Conservation (phyloP, 2,113 vertebrate genomes). For the Cochlearius cochlearius region DNA sequence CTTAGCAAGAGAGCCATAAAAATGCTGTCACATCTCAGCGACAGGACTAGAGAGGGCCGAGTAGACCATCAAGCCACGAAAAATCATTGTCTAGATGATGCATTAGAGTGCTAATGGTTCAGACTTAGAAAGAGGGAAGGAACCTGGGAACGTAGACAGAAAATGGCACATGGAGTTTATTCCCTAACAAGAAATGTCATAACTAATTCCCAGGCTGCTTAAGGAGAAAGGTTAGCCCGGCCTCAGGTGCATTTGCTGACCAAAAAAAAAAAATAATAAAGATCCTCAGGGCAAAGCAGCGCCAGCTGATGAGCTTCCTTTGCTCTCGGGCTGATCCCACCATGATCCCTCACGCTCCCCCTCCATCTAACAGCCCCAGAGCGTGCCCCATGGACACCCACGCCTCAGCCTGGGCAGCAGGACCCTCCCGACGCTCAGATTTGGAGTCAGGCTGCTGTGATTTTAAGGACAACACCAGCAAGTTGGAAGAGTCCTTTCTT, state of each 20-base stretch:
- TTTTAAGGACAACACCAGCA: background rate
- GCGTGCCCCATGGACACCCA: rapidly evolving
- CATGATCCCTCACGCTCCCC: rapidly evolving
- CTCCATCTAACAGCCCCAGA: rapidly evolving
- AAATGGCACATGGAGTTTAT: background rate
- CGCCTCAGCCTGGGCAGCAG: rapidly evolving
- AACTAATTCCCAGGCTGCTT: background rate
- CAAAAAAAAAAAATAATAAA: no score
- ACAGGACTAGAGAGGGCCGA: background rate
- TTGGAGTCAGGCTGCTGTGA: background rate
- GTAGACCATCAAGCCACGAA: background rate
- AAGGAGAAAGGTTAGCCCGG: background rate
- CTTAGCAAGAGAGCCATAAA: background rate
- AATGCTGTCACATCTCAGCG: background rate
- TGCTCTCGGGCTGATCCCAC: background rate
- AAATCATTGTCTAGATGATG: background rate
- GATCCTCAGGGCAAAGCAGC: background rate
- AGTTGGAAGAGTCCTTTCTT: background rate
- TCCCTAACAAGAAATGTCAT: background rate
- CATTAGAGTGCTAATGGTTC: background rate
- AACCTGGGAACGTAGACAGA: background rate
- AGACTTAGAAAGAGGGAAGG: background rate
- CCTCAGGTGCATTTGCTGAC: background rate
- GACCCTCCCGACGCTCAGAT: rapidly evolving
- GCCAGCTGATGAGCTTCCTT: background rate